Evolutionary conservation across 2,113 vertebrate genomes (phyloP).

Genomic region (Pachyramphus minor): DNA sequence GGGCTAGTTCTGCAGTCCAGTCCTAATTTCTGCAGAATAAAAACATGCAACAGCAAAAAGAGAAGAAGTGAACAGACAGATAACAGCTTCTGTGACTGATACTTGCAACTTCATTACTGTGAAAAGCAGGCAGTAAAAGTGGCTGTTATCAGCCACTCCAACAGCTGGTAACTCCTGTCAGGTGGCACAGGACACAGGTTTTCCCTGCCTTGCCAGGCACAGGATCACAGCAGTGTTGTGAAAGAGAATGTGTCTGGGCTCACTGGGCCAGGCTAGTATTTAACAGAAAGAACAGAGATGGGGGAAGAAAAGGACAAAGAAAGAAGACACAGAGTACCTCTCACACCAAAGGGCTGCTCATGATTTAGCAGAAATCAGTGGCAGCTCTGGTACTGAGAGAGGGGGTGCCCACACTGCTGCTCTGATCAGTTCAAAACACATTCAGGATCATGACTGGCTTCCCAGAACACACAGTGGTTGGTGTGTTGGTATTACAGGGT

Average conservation of each 20-base stretch:
- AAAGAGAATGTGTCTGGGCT: not conserved
- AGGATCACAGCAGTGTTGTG: not conserved
- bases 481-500: not conserved
- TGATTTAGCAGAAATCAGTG: not conserved
- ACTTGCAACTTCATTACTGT: not conserved
- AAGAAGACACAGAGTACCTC: not conserved
- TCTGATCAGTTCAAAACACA: not conserved
- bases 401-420: not conserved
- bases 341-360: not conserved
- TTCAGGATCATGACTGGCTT: not conserved
- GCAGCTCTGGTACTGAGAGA: not conserved
- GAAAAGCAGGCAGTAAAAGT: not conserved
- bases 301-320: not conserved
- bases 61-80: not conserved
- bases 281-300: not conserved
- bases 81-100: not conserved
- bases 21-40: not conserved
- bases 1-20: not conserved
- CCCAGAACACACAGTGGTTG: not conserved
- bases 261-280: not conserved
- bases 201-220: not conserved
- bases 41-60: not conserved
- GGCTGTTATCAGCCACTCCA: slow-evolving; percentile 12
- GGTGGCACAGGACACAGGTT: not conserved
- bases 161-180: not conserved